Conservation (phyloP, 2,797 vertebrate genomes). For the Coccyzus lansbergi region DNA sequence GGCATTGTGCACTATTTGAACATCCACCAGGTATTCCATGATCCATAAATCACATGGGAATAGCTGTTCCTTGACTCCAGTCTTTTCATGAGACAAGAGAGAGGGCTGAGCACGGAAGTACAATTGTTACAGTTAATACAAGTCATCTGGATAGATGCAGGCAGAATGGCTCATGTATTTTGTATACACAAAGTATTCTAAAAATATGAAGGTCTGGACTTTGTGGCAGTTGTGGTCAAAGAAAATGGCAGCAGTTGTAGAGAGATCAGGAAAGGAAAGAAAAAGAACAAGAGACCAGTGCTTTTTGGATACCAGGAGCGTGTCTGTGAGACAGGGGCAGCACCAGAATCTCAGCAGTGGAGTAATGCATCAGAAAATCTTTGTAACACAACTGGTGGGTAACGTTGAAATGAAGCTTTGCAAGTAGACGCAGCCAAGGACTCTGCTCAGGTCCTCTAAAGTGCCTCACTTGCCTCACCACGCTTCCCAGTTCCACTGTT, state of each 20-base stretch:
- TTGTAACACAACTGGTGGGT: background rate
- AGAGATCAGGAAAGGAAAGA: background rate
- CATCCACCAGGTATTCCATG: background rate
- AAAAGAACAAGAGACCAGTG: background rate
- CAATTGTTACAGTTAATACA: accelerated
- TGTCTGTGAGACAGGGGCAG: background rate
- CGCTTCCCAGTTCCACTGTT: background rate
- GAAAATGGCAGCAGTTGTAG: background rate
- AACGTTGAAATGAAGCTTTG: background rate
- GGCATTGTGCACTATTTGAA: background rate
- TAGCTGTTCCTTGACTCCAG: background rate
- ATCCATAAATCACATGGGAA: background rate
- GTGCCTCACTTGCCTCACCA: background rate
- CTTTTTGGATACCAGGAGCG: background rate
- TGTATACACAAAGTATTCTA: background rate
- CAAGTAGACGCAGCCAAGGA: background rate
- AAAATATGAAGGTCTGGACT: background rate
- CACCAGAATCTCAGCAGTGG: background rate
- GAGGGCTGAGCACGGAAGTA: background rate
- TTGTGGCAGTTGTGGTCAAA: background rate
- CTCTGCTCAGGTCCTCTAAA: background rate
- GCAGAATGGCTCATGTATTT: background rate
- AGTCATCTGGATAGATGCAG: background rate
- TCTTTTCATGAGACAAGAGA: background rate
- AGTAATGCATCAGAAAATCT: background rate